Evolutionary conservation across 2,113 vertebrate genomes (phyloP).

Genomic region (Leucosticte australis): DNA sequence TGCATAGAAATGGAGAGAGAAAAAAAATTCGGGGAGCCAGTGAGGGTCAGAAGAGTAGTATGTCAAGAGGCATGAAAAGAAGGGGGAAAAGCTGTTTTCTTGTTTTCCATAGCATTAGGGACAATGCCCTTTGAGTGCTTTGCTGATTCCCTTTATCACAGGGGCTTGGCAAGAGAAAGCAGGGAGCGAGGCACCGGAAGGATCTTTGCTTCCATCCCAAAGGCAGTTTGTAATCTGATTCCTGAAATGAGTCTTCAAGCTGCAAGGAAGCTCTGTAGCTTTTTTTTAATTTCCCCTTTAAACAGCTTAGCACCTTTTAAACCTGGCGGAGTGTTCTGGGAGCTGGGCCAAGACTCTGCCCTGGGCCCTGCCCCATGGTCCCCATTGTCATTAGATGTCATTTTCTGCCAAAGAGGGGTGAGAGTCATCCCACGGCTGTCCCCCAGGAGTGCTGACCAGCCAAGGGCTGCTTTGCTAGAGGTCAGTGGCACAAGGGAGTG

Average conservation of each 20-base stretch:
- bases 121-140: not conserved
- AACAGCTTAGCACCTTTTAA: conserved; percentile 9
- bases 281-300: not conserved
- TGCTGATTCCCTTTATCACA: not conserved
- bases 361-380: not conserved
- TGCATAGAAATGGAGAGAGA: not conserved
- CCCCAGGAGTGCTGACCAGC: not conserved
- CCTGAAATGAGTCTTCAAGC: not conserved
- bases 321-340: not conserved
- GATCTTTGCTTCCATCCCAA: not conserved
- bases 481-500: not conserved
- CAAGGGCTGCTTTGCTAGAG: not conserved
- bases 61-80: not conserved
- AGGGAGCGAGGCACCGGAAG: rapidly evolving
- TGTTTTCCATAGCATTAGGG: not conserved
- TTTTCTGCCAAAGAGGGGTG: not conserved
- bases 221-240: not conserved
- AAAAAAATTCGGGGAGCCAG: not conserved
- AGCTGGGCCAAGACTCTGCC: not conserved
- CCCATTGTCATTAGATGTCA: rapidly evolving
- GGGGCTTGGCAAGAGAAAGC: not conserved
- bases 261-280: not conserved
- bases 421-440: rapidly evolving
- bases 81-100: not conserved
- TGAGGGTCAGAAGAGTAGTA: not conserved